These are phyloP conservation scores for Perithous albicinctus DNA, from an alignment of 2,888 invertebrate species.

Conservation along the genomic window DNA sequence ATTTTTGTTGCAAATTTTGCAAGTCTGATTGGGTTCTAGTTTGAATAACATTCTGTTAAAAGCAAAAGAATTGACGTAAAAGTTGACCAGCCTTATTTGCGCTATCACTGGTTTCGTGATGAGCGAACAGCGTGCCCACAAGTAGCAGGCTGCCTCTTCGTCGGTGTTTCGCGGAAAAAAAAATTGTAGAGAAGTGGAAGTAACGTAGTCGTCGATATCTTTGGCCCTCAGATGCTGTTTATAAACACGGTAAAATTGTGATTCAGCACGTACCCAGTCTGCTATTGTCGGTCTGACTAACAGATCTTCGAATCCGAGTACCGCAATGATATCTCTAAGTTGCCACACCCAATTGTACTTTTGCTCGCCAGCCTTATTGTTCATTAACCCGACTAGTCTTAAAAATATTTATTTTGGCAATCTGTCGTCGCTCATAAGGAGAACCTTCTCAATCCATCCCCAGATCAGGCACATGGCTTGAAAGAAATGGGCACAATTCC, in stretches of 20 bases:
- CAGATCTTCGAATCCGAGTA: conserved; percentile 8
- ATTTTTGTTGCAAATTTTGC: conserved; percentile 3
- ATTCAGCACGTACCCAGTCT: neutral
- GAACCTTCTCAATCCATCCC: conserved; percentile 18
- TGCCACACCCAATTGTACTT: conserved; percentile 27
- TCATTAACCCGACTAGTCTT: neutral
- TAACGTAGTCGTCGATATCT: neutral
- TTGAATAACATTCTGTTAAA: conserved; percentile 7
- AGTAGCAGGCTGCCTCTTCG: conserved; percentile 3
- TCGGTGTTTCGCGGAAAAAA: conserved; percentile 19
- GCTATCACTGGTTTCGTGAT: conserved; percentile 13
- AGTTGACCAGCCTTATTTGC: conserved; percentile 15
- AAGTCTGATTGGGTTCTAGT: neutral
- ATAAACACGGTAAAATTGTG: neutral
- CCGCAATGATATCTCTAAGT: conserved; percentile 7
- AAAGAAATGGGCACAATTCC: neutral
- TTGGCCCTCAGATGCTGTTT: neutral
- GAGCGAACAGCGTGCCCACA: conserved; percentile 16
- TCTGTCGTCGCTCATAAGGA: neutral
- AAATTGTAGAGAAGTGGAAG: conserved; percentile 15
- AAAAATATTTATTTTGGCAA: conserved; percentile 6
- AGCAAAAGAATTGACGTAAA: conserved; percentile 9
- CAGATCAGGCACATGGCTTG: conserved; percentile 14
- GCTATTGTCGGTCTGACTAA: neutral
- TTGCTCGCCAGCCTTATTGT: neutral